Evolutionary conservation across 1,140 invertebrate species (phyloP).

Genomic region (Drosophila willistoni): DNA sequence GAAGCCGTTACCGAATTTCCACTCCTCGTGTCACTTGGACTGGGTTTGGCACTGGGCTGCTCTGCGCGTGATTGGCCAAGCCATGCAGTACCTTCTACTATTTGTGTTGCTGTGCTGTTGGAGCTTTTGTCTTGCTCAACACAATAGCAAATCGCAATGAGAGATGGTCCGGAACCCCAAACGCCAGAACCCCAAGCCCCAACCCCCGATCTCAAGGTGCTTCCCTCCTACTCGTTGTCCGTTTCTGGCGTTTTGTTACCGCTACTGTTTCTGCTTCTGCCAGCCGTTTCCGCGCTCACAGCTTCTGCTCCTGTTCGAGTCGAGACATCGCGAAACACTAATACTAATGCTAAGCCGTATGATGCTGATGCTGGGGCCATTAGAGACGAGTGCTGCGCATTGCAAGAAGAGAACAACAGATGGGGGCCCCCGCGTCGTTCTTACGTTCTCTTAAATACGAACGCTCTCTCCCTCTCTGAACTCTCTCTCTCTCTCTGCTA

Average conservation of each 20-base stretch:
- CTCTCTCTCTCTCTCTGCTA: neutral
- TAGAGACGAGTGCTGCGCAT: neutral
- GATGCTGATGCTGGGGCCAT: neutral
- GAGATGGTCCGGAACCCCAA: slow-evolving; percentile 25
- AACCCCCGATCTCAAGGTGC: slow-evolving; percentile 4
- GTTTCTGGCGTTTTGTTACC: slow-evolving; percentile 22
- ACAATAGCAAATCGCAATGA: slow-evolving; percentile 55
- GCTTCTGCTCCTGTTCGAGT: slow-evolving; percentile 42
- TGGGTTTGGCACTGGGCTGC: slow-evolving; percentile 17
- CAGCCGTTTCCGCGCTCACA: slow-evolving; percentile 13
- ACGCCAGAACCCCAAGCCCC: neutral
- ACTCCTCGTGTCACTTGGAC: slow-evolving; percentile 15
- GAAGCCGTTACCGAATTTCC: slow-evolving; percentile 22
- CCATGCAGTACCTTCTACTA: slow-evolving; percentile 8
- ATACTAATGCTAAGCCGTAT: slow-evolving; percentile 14
- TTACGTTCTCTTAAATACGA: slow-evolving; percentile 20
- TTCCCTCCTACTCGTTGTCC: neutral
- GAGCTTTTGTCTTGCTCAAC: slow-evolving; percentile 38
- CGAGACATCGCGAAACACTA: slow-evolving; percentile 55
- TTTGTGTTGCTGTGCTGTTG: slow-evolving; percentile 7
- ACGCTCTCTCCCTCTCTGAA: slow-evolving; percentile 3
- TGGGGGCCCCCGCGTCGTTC: neutral
- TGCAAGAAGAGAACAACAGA: slow-evolving; percentile 10
- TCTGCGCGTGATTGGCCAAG: slow-evolving; percentile 58
- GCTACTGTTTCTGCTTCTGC: slow-evolving; percentile 11